Evolutionary conservation across 2,113 vertebrate species (phyloP), one percentile per base, ranked within the genome.

Genomic region (Agapornis roseicollis): DNA sequence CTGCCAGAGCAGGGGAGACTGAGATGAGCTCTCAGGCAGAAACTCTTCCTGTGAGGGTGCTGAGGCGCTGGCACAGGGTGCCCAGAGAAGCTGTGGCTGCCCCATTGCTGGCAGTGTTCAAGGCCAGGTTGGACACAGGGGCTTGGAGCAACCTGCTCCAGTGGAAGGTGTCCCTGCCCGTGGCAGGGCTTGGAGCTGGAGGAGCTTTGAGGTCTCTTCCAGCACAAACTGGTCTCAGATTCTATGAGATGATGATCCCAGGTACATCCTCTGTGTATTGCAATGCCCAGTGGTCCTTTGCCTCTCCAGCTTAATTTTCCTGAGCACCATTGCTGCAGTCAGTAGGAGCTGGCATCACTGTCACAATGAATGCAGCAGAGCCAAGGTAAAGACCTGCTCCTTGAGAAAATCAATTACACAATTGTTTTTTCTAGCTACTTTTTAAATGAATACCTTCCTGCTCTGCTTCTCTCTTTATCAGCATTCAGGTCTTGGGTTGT

Each of bases 341-440:
- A 42, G 27, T 17, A 17, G 55, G 7, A 71, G 78, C 42, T 10
- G 12, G 49, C 3, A 1, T 35, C 2, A 1, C 24, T 85, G 24
- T 35, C 23, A 27, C 0, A 0, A 7, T 3, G 2, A 35, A 7
- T 13, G 20, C 53, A 73, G 63, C 31, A 74, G 50, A 56, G 46
- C 31, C 37, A 35, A 76, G 72, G 19, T 39, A 22, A 66, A 66
- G 42, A 82, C 8, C 0, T 27, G 17, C 20, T 80, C 20, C 52
- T 52, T 47, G 39, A 72, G 80, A 63, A 82, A 33, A 77, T 24
- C 33, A 15, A 14, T 6, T 6, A 25, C 4, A 1, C 2, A 12
- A 27, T 28, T 19, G 47, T 88, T 71, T 50, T 35, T 55, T 61
- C 44, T 35, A 31, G 16, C 17, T 55, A 11, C 11, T 13, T 53